A percentile compares a stretch with the other conserved stretches of the same genome.
phyloP scores from a whole-genome alignment of 2,113 vertebrate species.

The Guaruba guarouba region DNA sequence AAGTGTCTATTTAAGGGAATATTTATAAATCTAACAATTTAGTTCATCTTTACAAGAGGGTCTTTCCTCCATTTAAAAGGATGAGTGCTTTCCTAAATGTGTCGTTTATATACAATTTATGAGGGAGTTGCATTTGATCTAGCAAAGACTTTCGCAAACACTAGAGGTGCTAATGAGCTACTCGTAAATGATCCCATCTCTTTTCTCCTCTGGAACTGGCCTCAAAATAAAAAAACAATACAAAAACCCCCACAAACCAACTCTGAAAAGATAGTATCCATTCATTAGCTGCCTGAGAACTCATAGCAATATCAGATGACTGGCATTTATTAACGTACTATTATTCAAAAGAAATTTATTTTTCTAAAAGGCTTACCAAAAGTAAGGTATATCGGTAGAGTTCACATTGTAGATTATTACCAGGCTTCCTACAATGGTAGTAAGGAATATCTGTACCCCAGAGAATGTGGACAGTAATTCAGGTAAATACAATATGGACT shows the following conservation, averaged over 20 bases:
- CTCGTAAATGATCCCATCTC: background rate
- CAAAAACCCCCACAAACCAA: background rate
- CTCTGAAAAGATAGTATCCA: background rate
- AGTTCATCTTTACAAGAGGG: background rate
- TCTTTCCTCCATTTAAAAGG: background rate
- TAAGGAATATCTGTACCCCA: background rate
- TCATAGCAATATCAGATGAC: background rate
- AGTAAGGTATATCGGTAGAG: background rate
- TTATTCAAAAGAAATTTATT: background rate
- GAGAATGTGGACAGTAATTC: background rate
- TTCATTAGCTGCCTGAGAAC: background rate
- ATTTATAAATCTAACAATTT: background rate
- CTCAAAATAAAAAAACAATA: background rate
- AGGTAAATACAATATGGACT: background rate
- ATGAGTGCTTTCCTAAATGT: background rate
- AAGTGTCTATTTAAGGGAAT: background rate
- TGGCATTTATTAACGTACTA: background rate
- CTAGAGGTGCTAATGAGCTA: constrained; percentile 52
- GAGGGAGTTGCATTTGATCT: background rate
- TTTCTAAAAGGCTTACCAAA: background rate
- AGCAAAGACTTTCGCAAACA: constrained; percentile 1
- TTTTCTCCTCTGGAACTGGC: background rate
- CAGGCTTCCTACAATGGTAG: background rate
- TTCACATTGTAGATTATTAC: background rate
- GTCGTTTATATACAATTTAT: background rate